Evolutionary conservation across 2,888 invertebrate species (phyloP), one percentile per base, ranked within the genome.

Genomic region (Pediacus dermestoides): DNA sequence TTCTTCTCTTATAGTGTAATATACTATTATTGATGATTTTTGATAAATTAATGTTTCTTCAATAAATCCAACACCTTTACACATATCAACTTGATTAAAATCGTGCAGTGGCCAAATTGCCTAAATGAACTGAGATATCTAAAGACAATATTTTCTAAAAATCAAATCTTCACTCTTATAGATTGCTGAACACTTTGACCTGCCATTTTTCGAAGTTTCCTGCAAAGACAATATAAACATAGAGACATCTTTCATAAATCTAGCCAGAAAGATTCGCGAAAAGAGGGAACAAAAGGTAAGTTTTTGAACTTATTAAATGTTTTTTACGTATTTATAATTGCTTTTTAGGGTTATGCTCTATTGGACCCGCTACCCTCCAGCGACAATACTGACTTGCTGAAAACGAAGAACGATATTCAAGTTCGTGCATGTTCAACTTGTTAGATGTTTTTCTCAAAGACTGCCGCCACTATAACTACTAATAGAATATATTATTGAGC

Each of bases 151-250:
- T n/a, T n/a, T n/a, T n/a, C n/a, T n/a, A n/a, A n/a, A n/a, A n/a
- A n/a, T n/a, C n/a, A n/a, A n/a, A n/a, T n/a, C n/a, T n/a, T n/a
- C n/a, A n/a, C n/a, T 16, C 42, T 74, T 73, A 30, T 70, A 87
- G 85, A 84, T 89, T 70, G 88, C 88, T 0, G 88, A 88, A 60
- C 85, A 85, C 64, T 89, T 88, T 59, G 88, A 88, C 55, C 85
- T 89, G 80, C 88, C 88, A 16, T 89, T 89, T 66, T 88, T 86
- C 64, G 89, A 89, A 70, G 88, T 89, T 8, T 89, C 89, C 7
- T 89, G 89, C 70, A 89, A 89, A 70, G 84, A 82, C 54, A 83
- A 89, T 63, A 80, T 89, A 42, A 88, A 89, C 57, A 88, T 89
- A 58, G 88, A 88, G 64, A 84, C 86, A 62, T 82, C 87, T 33